Evolutionary conservation across 2,888 invertebrate species (phyloP).

Genomic region (Mesodorylaimus sp.): DNA sequence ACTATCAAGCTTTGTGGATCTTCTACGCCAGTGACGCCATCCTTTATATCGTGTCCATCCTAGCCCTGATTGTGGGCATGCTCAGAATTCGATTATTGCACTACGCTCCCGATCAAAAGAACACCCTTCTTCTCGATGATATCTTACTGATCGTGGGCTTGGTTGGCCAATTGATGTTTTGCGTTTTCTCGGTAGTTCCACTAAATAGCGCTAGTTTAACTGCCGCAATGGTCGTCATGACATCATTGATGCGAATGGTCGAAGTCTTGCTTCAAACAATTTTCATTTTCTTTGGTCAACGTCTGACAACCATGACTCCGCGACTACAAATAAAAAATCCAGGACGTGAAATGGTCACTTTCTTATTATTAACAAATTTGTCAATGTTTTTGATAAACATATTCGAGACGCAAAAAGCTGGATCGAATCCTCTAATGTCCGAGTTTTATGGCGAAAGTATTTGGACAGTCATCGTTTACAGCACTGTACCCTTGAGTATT

Average conservation of each 20-base stretch:
- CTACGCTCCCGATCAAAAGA: neutral
- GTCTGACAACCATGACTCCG: constrained; percentile 34
- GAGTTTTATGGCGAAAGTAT: constrained; percentile 79
- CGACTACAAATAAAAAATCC: constrained; percentile 85
- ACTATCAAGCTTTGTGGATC: neutral
- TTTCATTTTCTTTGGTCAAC: neutral
- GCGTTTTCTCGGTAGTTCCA: constrained; percentile 1
- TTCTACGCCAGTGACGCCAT: neutral
- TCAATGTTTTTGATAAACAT: constrained; percentile 92
- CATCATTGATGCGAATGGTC: neutral
- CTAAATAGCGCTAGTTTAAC: neutral
- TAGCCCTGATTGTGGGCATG: neutral
- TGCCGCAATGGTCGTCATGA: neutral
- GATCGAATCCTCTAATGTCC: constrained; percentile 60
- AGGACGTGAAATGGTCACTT: constrained; percentile 81
- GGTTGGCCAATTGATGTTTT: constrained; percentile 2
- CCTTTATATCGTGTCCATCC: neutral
- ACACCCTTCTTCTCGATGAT: neutral
- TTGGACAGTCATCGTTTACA: constrained; percentile 78
- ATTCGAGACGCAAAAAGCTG: constrained; percentile 79
- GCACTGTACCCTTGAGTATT: constrained; percentile 78
- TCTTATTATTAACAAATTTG: constrained; percentile 79
- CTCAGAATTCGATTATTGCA: neutral
- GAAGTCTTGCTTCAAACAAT: constrained; percentile 4
- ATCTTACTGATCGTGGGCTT: neutral